Conservation (phyloP, 2,888 invertebrate genomes). For the Esperia sulphurella region DNA sequence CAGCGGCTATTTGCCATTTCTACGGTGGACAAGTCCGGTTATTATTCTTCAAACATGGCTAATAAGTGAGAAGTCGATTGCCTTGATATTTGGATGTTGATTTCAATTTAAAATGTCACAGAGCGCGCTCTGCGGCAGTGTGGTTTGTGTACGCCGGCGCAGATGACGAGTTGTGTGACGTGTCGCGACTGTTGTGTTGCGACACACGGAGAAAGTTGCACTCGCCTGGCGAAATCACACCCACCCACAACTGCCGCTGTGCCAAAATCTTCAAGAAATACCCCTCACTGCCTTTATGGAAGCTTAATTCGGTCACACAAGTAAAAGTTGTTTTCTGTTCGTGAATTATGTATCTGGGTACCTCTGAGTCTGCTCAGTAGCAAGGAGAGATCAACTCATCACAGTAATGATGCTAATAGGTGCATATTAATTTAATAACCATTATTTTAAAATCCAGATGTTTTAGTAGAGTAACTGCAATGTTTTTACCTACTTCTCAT, state of each 20-base stretch:
- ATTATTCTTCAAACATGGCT: conserved; percentile 34
- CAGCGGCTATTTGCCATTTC: conserved; percentile 47
- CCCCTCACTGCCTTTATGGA: conserved; percentile 50
- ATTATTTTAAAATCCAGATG: not conserved
- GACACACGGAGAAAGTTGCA: conserved; percentile 69
- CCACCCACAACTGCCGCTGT: conserved; percentile 65
- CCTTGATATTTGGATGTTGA: conserved; percentile 67
- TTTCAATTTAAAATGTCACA: conserved; percentile 54
- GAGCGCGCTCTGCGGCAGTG: conserved; percentile 18
- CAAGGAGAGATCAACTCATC: not conserved
- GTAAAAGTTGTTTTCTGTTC: conserved; percentile 61
- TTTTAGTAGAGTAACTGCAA: too few species aligned
- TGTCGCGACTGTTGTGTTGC: conserved; percentile 35
- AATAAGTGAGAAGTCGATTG: conserved; percentile 41
- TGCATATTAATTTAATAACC: not conserved
- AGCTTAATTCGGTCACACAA: conserved; percentile 37
- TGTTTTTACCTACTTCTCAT: too few species aligned
- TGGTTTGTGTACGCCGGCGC: not conserved
- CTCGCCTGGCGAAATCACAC: conserved; percentile 72
- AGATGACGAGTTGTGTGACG: conserved; percentile 10
- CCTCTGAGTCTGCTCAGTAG: not conserved
- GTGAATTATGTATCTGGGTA: conserved; percentile 21
- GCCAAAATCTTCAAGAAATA: conserved; percentile 62
- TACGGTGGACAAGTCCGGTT: conserved; percentile 36
- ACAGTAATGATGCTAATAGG: not conserved